Percentiles rank a stretch among this genome's conserved stretches.
These are phyloP conservation scores for Chionodraco myersi DNA, from an alignment of 2,113 vertebrate genomes.

Conservation along the genomic window DNA sequence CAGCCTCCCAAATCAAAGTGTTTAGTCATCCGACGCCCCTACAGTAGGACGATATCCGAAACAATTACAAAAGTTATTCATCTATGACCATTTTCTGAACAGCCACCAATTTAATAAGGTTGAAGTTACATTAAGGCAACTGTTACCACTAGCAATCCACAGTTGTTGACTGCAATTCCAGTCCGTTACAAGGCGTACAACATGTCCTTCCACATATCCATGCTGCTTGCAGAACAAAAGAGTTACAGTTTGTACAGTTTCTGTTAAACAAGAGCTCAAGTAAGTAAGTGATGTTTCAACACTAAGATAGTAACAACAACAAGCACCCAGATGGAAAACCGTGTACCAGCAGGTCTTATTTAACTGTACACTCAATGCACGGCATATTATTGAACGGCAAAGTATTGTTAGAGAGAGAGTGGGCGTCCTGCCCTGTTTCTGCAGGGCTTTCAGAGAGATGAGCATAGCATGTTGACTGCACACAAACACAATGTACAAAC, in stretches of 20 bases:
- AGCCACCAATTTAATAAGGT: no score
- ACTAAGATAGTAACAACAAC: no score
- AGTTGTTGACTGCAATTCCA: not conserved
- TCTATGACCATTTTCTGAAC: no score
- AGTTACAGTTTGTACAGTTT: not conserved
- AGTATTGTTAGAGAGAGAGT: constrained; percentile 61
- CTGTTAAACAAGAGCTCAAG: not conserved
- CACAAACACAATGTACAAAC: constrained; percentile 25
- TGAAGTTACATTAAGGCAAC: no score
- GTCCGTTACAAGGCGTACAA: not conserved
- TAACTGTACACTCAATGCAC: constrained; percentile 23
- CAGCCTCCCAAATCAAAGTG: no score
- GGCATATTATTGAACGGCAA: constrained; percentile 24
- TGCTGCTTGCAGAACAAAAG: not conserved
- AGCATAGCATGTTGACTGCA: constrained; percentile 27
- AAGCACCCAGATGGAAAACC: constrained; percentile 18
- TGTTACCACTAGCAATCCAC: no score
- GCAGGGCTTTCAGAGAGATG: constrained; percentile 52
- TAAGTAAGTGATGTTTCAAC: not conserved
- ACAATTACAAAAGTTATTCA: no score
- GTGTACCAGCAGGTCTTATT: constrained; percentile 4
- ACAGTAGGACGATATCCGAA: no score
- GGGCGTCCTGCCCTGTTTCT: constrained; percentile 60
- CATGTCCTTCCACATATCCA: not conserved
- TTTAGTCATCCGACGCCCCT: no score